A percentile compares a stretch with the other conserved stretches of the same genome.
Evolutionary conservation across 92 coral and sea anemone species (phyloP).

Genomic region (Siderastrea siderea): DNA sequence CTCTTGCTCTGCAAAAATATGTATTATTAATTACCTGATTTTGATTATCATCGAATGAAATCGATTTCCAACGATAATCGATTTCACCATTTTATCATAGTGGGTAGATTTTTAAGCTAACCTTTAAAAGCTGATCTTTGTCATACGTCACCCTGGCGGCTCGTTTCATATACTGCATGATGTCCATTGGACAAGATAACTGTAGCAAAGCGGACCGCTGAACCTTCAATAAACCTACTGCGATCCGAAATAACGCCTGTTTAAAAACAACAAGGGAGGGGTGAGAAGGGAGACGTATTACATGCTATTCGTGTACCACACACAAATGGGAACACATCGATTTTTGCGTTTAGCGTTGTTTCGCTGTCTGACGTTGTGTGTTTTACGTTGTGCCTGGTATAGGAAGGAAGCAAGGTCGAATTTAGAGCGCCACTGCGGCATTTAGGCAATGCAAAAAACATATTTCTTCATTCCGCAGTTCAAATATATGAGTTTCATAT

Average conservation of each 20-base stretch:
- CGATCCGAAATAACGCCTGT: slow-evolving; percentile 86
- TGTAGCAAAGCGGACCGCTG: slow-evolving; percentile 81
- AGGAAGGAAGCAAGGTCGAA: too few species aligned
- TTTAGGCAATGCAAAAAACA: background rate
- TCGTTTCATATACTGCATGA: slow-evolving; percentile 91
- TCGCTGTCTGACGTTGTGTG: too few species aligned
- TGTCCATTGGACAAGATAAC: slow-evolving; percentile 84
- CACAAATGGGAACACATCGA: background rate
- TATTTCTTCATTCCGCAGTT: too few species aligned
- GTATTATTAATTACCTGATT: too few species aligned
- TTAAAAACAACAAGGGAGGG: background rate
- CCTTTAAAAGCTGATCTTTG: slow-evolving; percentile 87
- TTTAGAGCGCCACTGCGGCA: too few species aligned
- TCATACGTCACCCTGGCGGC: slow-evolving; percentile 90
- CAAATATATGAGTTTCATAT: too few species aligned
- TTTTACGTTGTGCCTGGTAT: too few species aligned
- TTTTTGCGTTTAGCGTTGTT: too few species aligned
- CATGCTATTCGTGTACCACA: background rate
- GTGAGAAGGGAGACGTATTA: background rate
- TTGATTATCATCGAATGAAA: too few species aligned
- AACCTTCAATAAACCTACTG: slow-evolving; percentile 82
- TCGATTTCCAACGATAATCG: too few species aligned
- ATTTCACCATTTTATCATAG: background rate
- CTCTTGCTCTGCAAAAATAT: too few species aligned
- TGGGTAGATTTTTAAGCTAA: background rate